Evolutionary conservation across 1,140 invertebrate species (phyloP).

Genomic region (Parasteatoda tepidariorum): DNA sequence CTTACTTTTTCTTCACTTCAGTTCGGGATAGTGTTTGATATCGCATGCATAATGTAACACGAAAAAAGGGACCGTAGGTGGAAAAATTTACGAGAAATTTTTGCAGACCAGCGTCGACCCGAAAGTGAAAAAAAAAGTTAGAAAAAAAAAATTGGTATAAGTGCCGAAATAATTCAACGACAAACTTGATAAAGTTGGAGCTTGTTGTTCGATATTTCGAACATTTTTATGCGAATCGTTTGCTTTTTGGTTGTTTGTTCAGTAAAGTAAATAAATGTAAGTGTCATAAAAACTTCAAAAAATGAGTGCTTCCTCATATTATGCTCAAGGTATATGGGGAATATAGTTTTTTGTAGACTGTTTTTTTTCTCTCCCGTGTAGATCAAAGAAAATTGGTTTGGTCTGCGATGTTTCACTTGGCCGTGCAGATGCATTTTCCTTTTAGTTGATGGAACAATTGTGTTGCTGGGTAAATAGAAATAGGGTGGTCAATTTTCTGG

Average conservation of each 20-base stretch:
- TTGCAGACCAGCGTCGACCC: conserved; percentile 2
- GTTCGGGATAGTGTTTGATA: conserved; percentile 45
- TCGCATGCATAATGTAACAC: conserved; percentile 53
- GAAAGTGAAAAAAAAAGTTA: conserved; percentile 10
- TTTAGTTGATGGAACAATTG: no score
- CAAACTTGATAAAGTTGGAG: conserved; percentile 52
- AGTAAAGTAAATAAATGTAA: conserved; percentile 32
- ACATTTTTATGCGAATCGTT: conserved; percentile 27
- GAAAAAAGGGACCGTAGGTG: conserved; percentile 25
- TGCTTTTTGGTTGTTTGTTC: conserved; percentile 15
- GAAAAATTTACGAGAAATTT: conserved; percentile 52
- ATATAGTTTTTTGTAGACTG: background rate
- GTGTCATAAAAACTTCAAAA: conserved; percentile 25
- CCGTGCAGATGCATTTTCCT: background rate
- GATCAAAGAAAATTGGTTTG: background rate
- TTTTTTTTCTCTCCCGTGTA: background rate
- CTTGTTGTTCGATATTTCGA: conserved; percentile 48
- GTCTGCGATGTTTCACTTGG: conserved; percentile 4
- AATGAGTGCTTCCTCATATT: conserved; percentile 21
- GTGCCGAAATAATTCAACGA: conserved; percentile 50
- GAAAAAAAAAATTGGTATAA: no score
- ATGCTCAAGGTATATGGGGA: conserved; percentile 2
- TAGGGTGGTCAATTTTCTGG: no score
- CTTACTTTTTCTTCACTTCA: conserved; percentile 40
- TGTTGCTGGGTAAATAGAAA: no score